Evolutionary conservation across 2,113 vertebrate genomes (phyloP).

Genomic region (Elaphurus davidianus): DNA sequence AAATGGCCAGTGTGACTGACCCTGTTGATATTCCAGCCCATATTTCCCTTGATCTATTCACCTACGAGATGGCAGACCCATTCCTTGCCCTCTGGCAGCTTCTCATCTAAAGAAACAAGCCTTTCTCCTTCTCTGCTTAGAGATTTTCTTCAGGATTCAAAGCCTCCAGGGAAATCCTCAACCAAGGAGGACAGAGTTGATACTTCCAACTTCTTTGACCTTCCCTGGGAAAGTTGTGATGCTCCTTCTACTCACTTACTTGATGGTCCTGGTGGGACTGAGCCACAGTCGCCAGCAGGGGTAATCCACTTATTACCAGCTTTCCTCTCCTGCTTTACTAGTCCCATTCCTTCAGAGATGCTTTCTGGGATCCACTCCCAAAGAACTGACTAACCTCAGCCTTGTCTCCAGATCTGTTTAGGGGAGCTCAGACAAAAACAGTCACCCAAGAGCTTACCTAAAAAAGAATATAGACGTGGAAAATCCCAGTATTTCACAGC

Average conservation of each 20-base stretch:
- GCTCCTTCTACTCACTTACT: neutral
- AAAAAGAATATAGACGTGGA: neutral
- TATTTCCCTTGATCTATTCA: neutral
- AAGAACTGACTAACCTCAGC: neutral
- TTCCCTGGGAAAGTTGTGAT: neutral
- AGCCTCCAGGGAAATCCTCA: neutral
- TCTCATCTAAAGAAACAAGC: neutral
- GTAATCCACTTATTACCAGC: no score
- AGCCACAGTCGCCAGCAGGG: neutral
- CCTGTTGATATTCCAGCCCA: rapidly evolving
- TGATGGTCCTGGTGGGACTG: neutral
- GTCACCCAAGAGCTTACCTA: neutral
- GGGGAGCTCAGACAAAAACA: neutral
- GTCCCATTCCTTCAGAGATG: neutral
- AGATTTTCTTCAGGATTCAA: neutral
- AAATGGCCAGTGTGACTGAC: neutral
- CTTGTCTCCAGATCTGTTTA: neutral
- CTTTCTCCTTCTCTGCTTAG: neutral
- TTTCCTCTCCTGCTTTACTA: neutral
- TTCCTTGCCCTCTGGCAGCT: neutral
- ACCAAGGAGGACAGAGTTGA: neutral
- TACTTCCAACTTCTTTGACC: neutral
- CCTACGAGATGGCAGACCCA: neutral
- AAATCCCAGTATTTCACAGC: neutral
- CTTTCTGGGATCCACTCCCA: neutral